Percentiles rank a stretch among this genome's conserved stretches.
phyloP scores from a whole-genome alignment of 2,888 invertebrate genomes.

The Sthenelais limicola region DNA sequence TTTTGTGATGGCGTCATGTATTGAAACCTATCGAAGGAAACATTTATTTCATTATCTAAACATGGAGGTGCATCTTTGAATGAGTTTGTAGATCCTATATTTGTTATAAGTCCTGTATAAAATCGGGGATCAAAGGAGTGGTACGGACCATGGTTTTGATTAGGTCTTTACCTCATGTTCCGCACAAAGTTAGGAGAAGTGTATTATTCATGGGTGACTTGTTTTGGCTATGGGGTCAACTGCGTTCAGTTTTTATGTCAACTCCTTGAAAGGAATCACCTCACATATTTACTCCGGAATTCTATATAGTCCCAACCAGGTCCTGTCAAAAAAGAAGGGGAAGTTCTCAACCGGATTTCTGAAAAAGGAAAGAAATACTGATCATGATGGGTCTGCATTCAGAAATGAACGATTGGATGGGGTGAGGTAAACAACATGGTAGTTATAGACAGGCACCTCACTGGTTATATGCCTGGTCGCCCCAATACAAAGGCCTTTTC shows the following conservation, averaged over 20 bases:
- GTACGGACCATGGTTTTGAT: too few relatives aligned
- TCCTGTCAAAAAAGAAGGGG: too few relatives aligned
- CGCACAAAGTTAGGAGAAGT: too few relatives aligned
- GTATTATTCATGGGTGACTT: conserved; percentile 26
- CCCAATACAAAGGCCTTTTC: conserved; percentile 36
- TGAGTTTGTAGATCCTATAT: too few relatives aligned
- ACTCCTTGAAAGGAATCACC: conserved; percentile 28
- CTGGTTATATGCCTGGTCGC: conserved; percentile 25
- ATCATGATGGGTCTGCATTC: conserved; percentile 29
- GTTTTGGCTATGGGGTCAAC: conserved; percentile 37
- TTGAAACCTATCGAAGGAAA: too few relatives aligned
- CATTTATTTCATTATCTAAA: too few relatives aligned
- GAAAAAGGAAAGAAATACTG: background rate
- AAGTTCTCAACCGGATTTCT: background rate
- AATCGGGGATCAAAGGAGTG: too few relatives aligned
- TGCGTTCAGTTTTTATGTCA: conserved; percentile 36
- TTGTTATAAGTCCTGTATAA: too few relatives aligned
- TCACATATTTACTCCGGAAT: conserved; percentile 23
- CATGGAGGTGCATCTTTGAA: too few relatives aligned
- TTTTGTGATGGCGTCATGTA: too few relatives aligned
- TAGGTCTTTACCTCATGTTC: too few relatives aligned
- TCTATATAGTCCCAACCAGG: background rate
- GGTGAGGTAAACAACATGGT: conserved; percentile 34
- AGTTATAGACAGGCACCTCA: background rate
- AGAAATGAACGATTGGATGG: conserved; percentile 29